Base-by-base conservation (phyloP, 2,888 invertebrate species). In the Drosophila austrosaltans region DNA sequence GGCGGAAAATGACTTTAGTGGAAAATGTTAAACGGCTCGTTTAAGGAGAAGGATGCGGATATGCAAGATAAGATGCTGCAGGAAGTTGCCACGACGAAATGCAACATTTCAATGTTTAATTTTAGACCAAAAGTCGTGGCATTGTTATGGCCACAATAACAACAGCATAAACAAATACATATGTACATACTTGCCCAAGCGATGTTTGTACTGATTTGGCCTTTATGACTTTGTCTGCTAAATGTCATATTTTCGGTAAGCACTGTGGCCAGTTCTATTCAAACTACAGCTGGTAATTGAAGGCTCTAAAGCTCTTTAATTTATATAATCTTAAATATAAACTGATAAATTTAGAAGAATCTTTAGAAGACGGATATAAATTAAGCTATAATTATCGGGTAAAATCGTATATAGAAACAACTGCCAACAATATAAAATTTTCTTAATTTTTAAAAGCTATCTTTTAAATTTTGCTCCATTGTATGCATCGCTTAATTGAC, bases 201-300 rank as follows among this genome's bases (percentile, higher is more conserved):
- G 77, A 82, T 75, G 76, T 63, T 32, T 82, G 75, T 86, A 76
- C 77, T 65, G 66, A 77, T 81, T 84, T 81, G 79, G 84, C 80
- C 81, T 87, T 85, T 87, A 71, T 66, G 72, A 67, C 72, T 62
- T 72, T 53, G 62, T 53, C 74, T 58, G 74, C 67, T 39, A 44
- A 53, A 48, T 65, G 39, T 54, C 54, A 54, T 30, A 61, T 42
- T 72, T 60, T 59, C 39, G 42, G 20, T 12, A 53, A 28, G 30
- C 42, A 58, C 63, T 30, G 63, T 58, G 54, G 20, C 32, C 28
- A 25, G 53, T 62, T 25, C 0, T 30, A 30, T 0, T 30, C 0
- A 30, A 30, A 5, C 28, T 2, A 28, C 28, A 28, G 4, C 0
- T 3, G 6, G 1, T 30, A 30, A 30, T 28, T 28, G 28, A 28